A percentile compares a stretch with the other conserved stretches of the same genome.
Evolutionary conservation across 2,797 vertebrate species (phyloP).

Genomic region (Crocidura indochinensis): DNA sequence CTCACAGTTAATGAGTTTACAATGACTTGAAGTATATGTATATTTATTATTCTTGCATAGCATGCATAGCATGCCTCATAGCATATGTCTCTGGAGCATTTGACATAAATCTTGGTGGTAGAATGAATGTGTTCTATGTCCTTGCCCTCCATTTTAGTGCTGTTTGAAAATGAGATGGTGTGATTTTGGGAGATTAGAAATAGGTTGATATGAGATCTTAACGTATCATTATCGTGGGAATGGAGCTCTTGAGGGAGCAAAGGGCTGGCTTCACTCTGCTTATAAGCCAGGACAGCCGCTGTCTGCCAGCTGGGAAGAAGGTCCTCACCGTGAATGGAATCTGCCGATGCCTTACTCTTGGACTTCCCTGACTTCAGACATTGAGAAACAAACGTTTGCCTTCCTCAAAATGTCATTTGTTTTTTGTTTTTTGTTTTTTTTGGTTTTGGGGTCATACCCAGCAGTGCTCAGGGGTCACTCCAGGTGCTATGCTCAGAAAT

Average conservation of each 20-base stretch:
- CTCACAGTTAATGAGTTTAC: not conserved
- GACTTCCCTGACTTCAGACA: not conserved
- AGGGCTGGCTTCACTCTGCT: not conserved
- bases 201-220: not conserved
- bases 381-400: not conserved
- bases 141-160: not conserved
- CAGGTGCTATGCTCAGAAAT: no score
- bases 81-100: not conserved
- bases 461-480: no score
- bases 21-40: not conserved
- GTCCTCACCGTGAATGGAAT: not conserved
- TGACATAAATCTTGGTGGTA: conserved; percentile 19
- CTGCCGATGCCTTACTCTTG: not conserved
- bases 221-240: not conserved
- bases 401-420: not conserved
- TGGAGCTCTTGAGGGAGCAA: not conserved
- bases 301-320: not conserved
- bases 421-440: no score
- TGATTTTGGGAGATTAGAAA: not conserved
- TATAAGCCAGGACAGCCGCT: not conserved
- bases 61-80: no score
- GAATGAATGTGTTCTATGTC: not conserved
- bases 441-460: no score
- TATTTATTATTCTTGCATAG: not conserved
- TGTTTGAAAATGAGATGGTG: not conserved